Evolutionary conservation across 2,888 invertebrate genomes (phyloP).

Genomic region (Drosophila buzzatii): DNA sequence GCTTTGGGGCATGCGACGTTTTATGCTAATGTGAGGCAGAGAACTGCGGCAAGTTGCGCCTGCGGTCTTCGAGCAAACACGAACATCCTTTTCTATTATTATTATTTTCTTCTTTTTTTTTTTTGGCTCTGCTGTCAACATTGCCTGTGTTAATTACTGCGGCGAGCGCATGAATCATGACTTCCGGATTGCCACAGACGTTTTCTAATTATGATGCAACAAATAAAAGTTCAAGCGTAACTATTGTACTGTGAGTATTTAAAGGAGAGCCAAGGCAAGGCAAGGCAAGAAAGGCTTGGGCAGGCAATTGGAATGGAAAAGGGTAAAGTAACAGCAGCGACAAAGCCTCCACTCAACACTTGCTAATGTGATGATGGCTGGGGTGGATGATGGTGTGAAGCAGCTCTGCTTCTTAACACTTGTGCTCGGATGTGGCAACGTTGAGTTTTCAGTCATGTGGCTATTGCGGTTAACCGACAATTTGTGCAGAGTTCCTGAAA

Average conservation of each 20-base stretch:
- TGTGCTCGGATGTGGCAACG: slow-evolving; percentile 39
- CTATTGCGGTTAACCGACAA: slow-evolving; percentile 75
- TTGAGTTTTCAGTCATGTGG: slow-evolving; percentile 75
- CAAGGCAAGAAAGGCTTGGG: slow-evolving; percentile 21
- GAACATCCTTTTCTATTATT: slow-evolving; percentile 32
- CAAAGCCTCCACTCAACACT: slow-evolving; percentile 18
- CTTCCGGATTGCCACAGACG: slow-evolving; percentile 65
- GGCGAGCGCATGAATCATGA: slow-evolving; percentile 76
- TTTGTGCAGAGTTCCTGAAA: slow-evolving; percentile 72
- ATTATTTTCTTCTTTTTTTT: slow-evolving; percentile 4
- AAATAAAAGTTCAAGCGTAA: slow-evolving; percentile 10
- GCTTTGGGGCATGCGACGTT: slow-evolving; percentile 38
- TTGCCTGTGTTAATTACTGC: slow-evolving; percentile 76
- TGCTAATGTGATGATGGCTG: slow-evolving; percentile 3
- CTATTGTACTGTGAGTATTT: not conserved
- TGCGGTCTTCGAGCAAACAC: slow-evolving; percentile 48
- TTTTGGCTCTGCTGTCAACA: slow-evolving; percentile 13
- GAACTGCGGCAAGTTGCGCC: slow-evolving; percentile 44
- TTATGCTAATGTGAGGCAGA: slow-evolving; percentile 60
- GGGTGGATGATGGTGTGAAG: not conserved
- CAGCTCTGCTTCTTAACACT: slow-evolving; percentile 2
- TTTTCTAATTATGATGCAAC: slow-evolving; percentile 74
- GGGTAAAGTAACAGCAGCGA: not conserved
- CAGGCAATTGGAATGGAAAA: too few relatives aligned
- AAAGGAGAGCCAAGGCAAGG: not conserved